Conservation (phyloP, 92 coral and sea anemone species). For the Bergia sp. region DNA sequence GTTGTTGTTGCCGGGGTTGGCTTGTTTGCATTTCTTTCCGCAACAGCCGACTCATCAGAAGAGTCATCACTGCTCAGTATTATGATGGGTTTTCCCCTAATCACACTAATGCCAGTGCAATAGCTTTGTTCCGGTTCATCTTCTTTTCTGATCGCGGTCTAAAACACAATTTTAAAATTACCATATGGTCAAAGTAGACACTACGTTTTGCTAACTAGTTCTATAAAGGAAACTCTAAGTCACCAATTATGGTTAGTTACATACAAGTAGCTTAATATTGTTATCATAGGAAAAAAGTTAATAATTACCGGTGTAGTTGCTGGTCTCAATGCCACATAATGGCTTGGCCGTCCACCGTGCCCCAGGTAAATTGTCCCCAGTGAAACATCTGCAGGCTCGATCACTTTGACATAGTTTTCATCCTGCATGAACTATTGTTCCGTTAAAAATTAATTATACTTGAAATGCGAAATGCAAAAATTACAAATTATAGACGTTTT, state of each 20-base stretch:
- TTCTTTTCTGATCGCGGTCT: not conserved
- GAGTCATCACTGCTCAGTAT: not conserved
- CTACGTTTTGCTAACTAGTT: not conserved
- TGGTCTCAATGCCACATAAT: not conserved
- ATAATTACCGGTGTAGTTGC: not conserved
- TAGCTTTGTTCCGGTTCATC: conserved; percentile 17
- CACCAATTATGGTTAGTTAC: not conserved
- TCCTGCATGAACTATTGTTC: conserved; percentile 1
- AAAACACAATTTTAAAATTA: not conserved
- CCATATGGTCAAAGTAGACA: not conserved
- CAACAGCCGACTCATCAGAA: not conserved
- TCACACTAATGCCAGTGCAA: conserved; percentile 26
- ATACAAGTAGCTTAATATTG: not conserved
- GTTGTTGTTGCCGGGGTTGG: conserved; percentile 4
- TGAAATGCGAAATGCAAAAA: not conserved
- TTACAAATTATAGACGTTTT: not conserved
- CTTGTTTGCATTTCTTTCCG: not conserved
- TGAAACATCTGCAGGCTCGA: not conserved
- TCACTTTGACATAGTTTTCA: not conserved
- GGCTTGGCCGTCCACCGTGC: conserved; percentile 4
- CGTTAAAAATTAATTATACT: not conserved
- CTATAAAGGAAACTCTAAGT: not conserved
- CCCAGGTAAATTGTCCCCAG: not conserved
- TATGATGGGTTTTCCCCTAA: not conserved
- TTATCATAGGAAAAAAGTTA: not conserved